phyloP scores from a whole-genome alignment of 1,140 invertebrate genomes.

The Drosophila suzukii region DNA sequence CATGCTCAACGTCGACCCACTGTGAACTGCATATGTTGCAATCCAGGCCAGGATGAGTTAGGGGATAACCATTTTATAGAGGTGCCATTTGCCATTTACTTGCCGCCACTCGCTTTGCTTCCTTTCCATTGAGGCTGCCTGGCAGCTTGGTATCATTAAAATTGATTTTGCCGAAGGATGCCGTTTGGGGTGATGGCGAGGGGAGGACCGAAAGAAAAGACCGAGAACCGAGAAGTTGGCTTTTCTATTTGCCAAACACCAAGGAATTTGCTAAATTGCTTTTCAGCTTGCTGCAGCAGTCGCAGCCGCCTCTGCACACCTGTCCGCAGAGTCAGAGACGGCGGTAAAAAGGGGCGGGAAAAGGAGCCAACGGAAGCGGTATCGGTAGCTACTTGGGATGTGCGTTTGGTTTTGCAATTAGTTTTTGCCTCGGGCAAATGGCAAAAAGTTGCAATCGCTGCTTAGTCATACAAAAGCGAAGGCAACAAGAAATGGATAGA shows the following conservation, averaged over 20 bases:
- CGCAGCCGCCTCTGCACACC: conserved; percentile 22
- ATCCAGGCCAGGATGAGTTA: conserved; percentile 20
- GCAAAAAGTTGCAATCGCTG: conserved; percentile 73
- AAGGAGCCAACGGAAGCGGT: background rate
- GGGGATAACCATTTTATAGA: conserved; percentile 58
- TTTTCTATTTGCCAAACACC: conserved; percentile 78
- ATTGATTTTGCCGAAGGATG: conserved; percentile 68
- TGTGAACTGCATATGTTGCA: conserved; percentile 32
- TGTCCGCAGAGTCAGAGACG: conserved; percentile 4
- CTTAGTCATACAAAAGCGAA: conserved; percentile 39
- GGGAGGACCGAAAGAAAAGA: conserved; percentile 4
- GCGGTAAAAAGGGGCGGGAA: background rate
- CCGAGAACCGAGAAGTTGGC: conserved; percentile 51
- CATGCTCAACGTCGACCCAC: background rate
- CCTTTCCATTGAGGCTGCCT: conserved; percentile 23
- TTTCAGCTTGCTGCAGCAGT: conserved; percentile 57
- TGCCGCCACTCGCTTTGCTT: conserved; percentile 45
- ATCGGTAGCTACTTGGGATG: conserved; percentile 43
- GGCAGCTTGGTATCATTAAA: conserved; percentile 68
- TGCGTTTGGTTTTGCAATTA: conserved; percentile 82
- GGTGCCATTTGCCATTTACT: conserved; percentile 63
- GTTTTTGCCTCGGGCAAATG: conserved; percentile 63
- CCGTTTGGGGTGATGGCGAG: background rate
- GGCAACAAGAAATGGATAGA: background rate
- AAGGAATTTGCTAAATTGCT: conserved; percentile 82